Percentiles rank a stretch among this genome's conserved stretches.
These are phyloP conservation scores for Anastatus disparis DNA, from an alignment of 1,140 invertebrate species.

Conservation along the genomic window DNA sequence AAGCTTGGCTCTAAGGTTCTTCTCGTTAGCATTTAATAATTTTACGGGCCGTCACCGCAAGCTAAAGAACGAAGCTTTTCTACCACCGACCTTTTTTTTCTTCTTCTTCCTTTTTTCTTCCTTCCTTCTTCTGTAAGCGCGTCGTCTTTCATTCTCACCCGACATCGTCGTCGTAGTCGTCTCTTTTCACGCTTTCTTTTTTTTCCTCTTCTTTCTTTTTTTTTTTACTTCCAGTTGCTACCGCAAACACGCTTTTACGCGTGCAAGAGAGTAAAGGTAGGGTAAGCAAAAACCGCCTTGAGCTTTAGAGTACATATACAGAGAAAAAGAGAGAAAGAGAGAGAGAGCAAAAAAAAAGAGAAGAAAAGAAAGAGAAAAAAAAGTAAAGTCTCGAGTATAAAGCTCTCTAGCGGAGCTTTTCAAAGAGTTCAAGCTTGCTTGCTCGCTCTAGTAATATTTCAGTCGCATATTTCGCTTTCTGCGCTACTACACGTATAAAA, in stretches of 20 bases:
- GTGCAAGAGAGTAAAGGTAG: too few species aligned
- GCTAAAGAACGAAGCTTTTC: conserved; percentile 7
- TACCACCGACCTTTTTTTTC: conserved; percentile 16
- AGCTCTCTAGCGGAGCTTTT: conserved; percentile 27
- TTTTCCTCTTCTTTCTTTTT: conserved; percentile 38
- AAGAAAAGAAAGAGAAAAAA: too few species aligned
- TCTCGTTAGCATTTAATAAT: conserved; percentile 57
- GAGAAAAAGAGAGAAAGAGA: too few species aligned
- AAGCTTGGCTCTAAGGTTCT: conserved; percentile 12
- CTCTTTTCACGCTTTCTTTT: conserved; percentile 4
- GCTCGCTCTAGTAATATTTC: conserved; percentile 41
- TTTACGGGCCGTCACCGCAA: conserved; percentile 55
- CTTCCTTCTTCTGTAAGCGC: too few species aligned
- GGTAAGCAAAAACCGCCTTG: too few species aligned
- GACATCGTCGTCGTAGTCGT: neutral
- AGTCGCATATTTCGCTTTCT: conserved; percentile 30
- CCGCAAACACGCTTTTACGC: conserved; percentile 15
- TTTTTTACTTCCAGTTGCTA: neutral
- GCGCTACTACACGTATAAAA: too few species aligned
- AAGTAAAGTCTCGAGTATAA: neutral
- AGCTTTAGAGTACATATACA: too few species aligned
- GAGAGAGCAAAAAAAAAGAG: too few species aligned
- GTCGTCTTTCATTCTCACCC: conserved; percentile 30
- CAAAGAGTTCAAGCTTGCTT: conserved; percentile 25
- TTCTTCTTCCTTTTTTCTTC: too few species aligned